Percentiles rank a stretch among this genome's conserved stretches.
These are phyloP conservation scores for Seriola dumerili DNA, from an alignment of 2,113 vertebrate genomes.

Conservation along the genomic window DNA sequence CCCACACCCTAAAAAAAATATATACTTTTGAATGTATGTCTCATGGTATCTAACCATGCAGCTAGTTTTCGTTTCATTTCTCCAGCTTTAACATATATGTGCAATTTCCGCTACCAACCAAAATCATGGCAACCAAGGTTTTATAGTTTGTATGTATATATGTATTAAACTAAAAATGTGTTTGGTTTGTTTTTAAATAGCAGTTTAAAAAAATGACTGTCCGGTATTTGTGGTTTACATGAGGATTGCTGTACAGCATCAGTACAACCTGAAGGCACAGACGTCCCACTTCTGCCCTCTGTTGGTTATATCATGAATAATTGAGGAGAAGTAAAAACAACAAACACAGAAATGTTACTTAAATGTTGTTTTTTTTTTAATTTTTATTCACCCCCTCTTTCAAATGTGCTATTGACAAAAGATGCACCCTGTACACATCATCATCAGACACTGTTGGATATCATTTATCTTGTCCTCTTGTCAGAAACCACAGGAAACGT, in stretches of 20 bases:
- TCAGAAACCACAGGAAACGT: slow-evolving; percentile 53
- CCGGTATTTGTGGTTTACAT: not conserved
- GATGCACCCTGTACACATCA: slow-evolving; percentile 62
- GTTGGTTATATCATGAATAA: slow-evolving; percentile 17
- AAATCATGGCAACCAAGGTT: too few relatives aligned
- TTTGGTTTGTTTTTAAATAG: not conserved
- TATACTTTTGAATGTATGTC: too few relatives aligned
- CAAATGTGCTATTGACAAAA: slow-evolving; percentile 68
- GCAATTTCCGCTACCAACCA: too few relatives aligned
- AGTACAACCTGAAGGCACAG: not conserved
- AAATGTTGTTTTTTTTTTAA: slow-evolving; percentile 65
- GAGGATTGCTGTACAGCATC: not conserved
- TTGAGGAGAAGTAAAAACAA: slow-evolving; percentile 23
- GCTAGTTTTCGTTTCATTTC: too few relatives aligned
- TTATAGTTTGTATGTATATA: too few relatives aligned
- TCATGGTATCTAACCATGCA: too few relatives aligned
- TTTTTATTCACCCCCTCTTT: slow-evolving; percentile 72
- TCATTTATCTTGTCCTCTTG: slow-evolving; percentile 35
- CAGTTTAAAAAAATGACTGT: not conserved
- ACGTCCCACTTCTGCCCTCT: slow-evolving; percentile 39
- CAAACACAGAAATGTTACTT: slow-evolving; percentile 46
- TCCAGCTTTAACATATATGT: too few relatives aligned
- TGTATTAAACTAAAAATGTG: not conserved
- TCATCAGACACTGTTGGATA: slow-evolving; percentile 60
- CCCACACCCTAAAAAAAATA: too few relatives aligned